A percentile compares a stretch with the other conserved stretches of the same genome.
phyloP scores from a whole-genome alignment of 2,113 vertebrate species.

The Romanogobio albipinnatus region DNA sequence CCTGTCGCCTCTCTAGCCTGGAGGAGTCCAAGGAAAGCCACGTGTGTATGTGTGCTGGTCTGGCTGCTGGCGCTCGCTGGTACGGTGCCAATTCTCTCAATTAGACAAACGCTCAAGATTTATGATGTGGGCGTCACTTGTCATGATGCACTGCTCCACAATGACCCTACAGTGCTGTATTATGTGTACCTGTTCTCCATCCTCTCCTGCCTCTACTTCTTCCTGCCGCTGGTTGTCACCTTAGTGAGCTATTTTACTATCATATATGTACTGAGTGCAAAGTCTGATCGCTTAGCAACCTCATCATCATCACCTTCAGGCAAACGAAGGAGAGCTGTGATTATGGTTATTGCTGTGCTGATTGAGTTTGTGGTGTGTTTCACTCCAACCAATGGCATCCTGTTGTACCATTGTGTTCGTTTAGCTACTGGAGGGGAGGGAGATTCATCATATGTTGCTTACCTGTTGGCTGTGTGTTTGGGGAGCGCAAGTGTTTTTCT shows the following conservation, averaged over 20 bases:
- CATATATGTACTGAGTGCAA: slow-evolving; percentile 79
- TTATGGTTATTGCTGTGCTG: slow-evolving; percentile 82
- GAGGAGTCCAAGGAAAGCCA: slow-evolving; percentile 80
- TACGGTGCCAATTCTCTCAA: slow-evolving; percentile 81
- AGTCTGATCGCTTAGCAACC: not conserved
- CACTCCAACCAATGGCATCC: slow-evolving; percentile 86
- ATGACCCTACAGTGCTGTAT: slow-evolving; percentile 59
- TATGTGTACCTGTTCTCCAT: slow-evolving; percentile 85
- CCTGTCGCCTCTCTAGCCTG: slow-evolving; percentile 87
- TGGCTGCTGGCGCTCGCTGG: slow-evolving; percentile 84
- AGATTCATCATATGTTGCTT: slow-evolving; percentile 83
- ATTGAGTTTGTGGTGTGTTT: slow-evolving; percentile 89
- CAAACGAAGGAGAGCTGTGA: slow-evolving; percentile 80
- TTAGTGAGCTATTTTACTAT: slow-evolving; percentile 80
- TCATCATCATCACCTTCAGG: slow-evolving; percentile 62
- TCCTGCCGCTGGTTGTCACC: slow-evolving; percentile 84
- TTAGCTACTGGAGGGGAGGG: slow-evolving; percentile 59
- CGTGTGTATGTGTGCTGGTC: slow-evolving; percentile 74
- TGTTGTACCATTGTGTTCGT: slow-evolving; percentile 84
- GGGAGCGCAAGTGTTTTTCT: slow-evolving; percentile 90
- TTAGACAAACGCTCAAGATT: slow-evolving; percentile 80
- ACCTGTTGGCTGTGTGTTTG: slow-evolving; percentile 84
- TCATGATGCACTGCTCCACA: slow-evolving; percentile 82
- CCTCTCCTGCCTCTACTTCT: slow-evolving; percentile 86
- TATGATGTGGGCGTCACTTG: slow-evolving; percentile 84